Conservation (phyloP, 2,797 vertebrate genomes). For the Todus mexicanus region DNA sequence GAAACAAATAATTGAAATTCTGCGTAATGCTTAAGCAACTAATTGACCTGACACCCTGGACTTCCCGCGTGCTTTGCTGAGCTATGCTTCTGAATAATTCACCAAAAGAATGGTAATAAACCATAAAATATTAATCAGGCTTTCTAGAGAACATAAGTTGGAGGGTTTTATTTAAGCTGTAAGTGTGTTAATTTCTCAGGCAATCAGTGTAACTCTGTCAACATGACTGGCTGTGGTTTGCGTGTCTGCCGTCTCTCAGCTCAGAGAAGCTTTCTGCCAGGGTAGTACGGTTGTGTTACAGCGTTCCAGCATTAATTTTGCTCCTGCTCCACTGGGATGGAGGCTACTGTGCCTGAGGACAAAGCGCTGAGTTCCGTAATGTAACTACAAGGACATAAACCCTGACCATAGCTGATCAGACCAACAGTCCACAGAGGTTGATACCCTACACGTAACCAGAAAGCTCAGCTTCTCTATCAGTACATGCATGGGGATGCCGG, state of each 20-base stretch:
- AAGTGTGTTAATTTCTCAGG: constrained; percentile 4
- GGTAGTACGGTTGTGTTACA: neutral
- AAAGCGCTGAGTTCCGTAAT: neutral
- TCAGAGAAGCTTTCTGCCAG: neutral
- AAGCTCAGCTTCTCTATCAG: neutral
- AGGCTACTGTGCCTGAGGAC: neutral
- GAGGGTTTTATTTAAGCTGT: neutral
- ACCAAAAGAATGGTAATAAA: constrained; percentile 56
- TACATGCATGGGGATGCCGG: neutral
- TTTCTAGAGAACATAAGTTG: constrained; percentile 1
- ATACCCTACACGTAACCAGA: neutral
- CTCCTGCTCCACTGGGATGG: neutral
- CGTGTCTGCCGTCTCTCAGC: fast-evolving
- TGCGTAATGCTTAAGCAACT: constrained; percentile 18
- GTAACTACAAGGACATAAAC: neutral
- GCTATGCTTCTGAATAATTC: constrained; percentile 63
- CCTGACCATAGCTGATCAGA: neutral
- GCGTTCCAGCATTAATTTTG: neutral
- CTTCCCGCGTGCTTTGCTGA: neutral
- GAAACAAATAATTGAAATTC: constrained; percentile 39
- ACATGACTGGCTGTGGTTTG: neutral
- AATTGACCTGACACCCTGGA: constrained; percentile 61
- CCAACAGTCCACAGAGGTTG: neutral
- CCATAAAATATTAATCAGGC: constrained; percentile 59
- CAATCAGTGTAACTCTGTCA: neutral